Evolutionary conservation across 1,140 invertebrate genomes (phyloP), one percentile per base, ranked within the genome.

Genomic region (Cepaea nemoralis): DNA sequence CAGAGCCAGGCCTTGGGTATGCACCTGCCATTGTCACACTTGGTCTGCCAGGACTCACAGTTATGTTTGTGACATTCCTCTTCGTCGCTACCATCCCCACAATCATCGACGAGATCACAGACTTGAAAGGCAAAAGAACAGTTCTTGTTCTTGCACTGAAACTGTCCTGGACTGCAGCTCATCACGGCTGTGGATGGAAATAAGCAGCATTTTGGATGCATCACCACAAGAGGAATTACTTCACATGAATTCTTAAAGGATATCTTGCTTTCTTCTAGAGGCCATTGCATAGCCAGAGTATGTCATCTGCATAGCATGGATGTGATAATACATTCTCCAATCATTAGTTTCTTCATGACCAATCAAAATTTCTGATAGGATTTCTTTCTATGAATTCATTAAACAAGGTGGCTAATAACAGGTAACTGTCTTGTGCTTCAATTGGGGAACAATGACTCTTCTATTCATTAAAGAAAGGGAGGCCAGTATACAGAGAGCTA

Each of bases 241-340:
- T n/a, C n/a, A n/a, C n/a, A n/a, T n/a, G n/a, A n/a, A n/a, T n/a
- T n/a, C n/a, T n/a, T n/a, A n/a, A n/a, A n/a, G n/a, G n/a, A n/a
- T n/a, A n/a, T n/a, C 99, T 98, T 0, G 96, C 96, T 88, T 97
- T 98, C 86, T 99, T 97, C 5, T 97, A 94, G 88, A 98, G 97
- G 0, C 86, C 85, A 63, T 90, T 88, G 82, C 89, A 90, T 35
- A 83, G 78, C 89, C 88, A 89, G 16, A 89, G 66, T 85, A 85
- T 74, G 85, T 87, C 78, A 90, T 85, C 86, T 86, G 88, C 27
- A 84, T 67, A 45, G 91, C 88, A 85, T 92, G 92, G 12, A 70
- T 50, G 24, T 84, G 73, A 10, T 85, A 73, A 8, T 87, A 96
- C 84, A 90, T 91, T 70, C 89, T 85, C 10, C 92, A 83, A 81